Base-by-base conservation (phyloP, 2,797 vertebrate genomes). In the Hipposideros larvatus region DNA sequence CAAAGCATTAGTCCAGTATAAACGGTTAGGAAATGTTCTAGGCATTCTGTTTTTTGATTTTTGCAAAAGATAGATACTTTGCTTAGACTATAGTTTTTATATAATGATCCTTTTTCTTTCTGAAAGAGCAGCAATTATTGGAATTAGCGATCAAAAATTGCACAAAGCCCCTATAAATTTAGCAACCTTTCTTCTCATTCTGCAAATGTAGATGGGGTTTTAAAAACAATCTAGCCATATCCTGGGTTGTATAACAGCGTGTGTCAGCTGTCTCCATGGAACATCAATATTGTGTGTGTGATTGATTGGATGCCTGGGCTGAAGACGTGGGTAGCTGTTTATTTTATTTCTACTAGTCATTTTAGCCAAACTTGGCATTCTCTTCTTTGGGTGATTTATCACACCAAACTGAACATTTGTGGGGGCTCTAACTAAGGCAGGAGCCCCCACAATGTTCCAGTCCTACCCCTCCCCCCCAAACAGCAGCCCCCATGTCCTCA, bases 401-500 rank as follows among this genome's bases (percentile, higher is more conserved):
- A 78, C 21, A 26, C 80, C 37, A 70, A 89, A 71, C 26, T 41
- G 55, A 73, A 55, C 16, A 79, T 78, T 70, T 86, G 43, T 88
- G 26, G 74, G 28, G 53, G 77, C 15, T 79, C 4, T 48, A 34
- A 7, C 57, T 63, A 83, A 88, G 4, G 73, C 48, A 51, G 87
- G 78, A 66, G 28, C 18, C 79, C 93, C 90, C 95, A 91, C 91
- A 95, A 94, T 95, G 96, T 97, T 98, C 96, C 95, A 97, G 96
- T 98, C 97, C 89, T 95, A 73, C 95, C 84, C 31, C 48, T 98
- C 97, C 89, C 95, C 74, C 95, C 84, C 31, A 53, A 92, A 51
- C 91, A 96, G 96, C 98, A 98, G 93, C 97, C 88, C 90, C 96
- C 97, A 77, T 92, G 97, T 94, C 78, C 93, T 97, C 97, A 97